These are phyloP conservation scores for Salvator merianae DNA, from an alignment of 2,113 vertebrate genomes.

Conservation along the genomic window DNA sequence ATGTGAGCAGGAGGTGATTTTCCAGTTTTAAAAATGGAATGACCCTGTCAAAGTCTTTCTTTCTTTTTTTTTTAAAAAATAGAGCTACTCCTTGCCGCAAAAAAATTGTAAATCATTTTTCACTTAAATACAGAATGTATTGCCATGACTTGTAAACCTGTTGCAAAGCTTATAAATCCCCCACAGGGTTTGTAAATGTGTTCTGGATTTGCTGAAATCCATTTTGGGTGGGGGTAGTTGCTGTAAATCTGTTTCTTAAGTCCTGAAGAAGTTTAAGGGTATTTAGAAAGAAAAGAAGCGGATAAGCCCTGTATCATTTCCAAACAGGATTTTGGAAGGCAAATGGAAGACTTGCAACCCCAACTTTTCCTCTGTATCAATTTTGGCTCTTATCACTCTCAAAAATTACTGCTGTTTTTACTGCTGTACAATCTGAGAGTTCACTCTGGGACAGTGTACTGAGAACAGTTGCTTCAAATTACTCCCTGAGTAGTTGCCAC, in stretches of 20 bases:
- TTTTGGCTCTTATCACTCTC: slow-evolving; percentile 14
- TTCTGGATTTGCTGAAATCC: slow-evolving; percentile 41
- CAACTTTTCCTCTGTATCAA: neutral
- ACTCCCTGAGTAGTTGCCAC: neutral
- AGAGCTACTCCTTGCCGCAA: neutral
- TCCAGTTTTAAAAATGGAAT: slow-evolving; percentile 39
- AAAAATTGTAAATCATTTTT: slow-evolving; percentile 49
- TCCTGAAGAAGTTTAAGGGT: slow-evolving; percentile 15
- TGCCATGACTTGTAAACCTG: slow-evolving; percentile 30
- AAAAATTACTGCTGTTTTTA: neutral
- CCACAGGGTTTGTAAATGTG: slow-evolving; percentile 37
- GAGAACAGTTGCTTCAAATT: neutral
- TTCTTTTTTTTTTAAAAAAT: neutral
- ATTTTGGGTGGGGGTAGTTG: slow-evolving; percentile 14
- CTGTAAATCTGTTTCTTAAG: slow-evolving; percentile 44
- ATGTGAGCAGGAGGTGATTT: slow-evolving; percentile 1
- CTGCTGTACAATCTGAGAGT: neutral
- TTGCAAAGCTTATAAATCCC: slow-evolving; percentile 42
- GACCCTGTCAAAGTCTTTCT: neutral
- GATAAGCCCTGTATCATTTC: slow-evolving; percentile 6
- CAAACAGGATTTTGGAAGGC: neutral
- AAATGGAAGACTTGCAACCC: slow-evolving; percentile 32
- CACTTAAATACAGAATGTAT: slow-evolving; percentile 35
- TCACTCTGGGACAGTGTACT: neutral
- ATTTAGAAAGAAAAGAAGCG: slow-evolving; percentile 7